Conservation (phyloP, 1,140 invertebrate genomes). For the Oreohelix idahoensis region DNA sequence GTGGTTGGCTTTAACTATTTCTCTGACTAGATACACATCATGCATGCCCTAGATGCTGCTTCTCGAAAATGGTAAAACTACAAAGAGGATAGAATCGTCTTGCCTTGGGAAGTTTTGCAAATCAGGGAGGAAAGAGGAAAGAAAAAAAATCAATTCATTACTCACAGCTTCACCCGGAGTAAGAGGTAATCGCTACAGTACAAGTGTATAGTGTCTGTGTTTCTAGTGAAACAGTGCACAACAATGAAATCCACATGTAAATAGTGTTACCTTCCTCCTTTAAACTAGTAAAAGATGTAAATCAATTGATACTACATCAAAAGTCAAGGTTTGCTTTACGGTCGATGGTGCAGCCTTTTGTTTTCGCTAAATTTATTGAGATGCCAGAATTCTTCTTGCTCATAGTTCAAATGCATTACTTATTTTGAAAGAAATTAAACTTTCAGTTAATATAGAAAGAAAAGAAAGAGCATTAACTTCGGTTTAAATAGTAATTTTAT, state of each 20-base stretch:
- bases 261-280: neutral
- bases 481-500: too few relatives aligned
- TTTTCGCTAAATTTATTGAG: conserved; percentile 5
- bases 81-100: too few relatives aligned
- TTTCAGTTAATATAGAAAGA: neutral
- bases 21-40: too few relatives aligned
- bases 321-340: neutral
- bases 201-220: neutral
- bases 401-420: neutral
- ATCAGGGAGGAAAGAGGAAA: too few relatives aligned
- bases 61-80: too few relatives aligned
- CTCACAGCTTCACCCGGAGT: too few relatives aligned
- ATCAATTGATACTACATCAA: neutral
- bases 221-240: neutral
- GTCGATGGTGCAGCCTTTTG: neutral
- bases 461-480: neutral
- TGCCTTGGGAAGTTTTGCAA: too few relatives aligned
- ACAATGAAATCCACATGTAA: neutral
- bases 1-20: too few relatives aligned
- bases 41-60: too few relatives aligned
- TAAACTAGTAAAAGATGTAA: neutral
- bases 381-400: neutral
- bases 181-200: too few relatives aligned
- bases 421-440: neutral
- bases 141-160: too few relatives aligned